Base-by-base conservation (phyloP, 1,140 invertebrate species). In the Patella vulgata region DNA sequence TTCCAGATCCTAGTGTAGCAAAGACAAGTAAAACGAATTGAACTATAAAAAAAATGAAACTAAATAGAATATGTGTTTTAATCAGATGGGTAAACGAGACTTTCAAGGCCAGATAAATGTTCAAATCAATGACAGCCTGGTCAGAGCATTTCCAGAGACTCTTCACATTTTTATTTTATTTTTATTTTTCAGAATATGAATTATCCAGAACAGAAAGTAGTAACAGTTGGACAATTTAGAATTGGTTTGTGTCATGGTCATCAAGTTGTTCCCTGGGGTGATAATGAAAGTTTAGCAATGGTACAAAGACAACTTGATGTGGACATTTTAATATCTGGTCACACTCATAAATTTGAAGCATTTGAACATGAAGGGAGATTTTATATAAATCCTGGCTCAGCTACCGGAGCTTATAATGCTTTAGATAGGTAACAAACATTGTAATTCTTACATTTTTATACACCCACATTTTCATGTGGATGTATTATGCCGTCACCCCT, bases 341-440 rank as follows among this genome's bases (percentile, higher is more conserved):
- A 99, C 82, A 99, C 97, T 8, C 97, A 99, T 85, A 94, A 95
- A 74, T 99, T 99, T 87, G 95, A 98, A 83, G 96, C 96, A 0
- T 98, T 96, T 81, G 97, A 99, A 85, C 95, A 98, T 87, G 96
- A 98, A 83, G 97, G 96, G 75, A 97, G 97, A 81, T 99, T 99
- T 86, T 99, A 96, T 83, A 98, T 99, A 43, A 99, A 99, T 86
- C 98, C 98, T 50, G 98, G 98, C 21, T 98, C 96, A 43, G 97
- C 96, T 6, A 99, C 98, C 59, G 98, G 98, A 44, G 96, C 98
- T 19, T 99, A 96, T 77, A 95, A 92, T 88, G 91, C 96, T 25
- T 83, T 97, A 48, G 94, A 96, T 75, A 92, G 90, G 91, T 96
- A 64, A n/a, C n/a, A n/a, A n/a, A n/a, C n/a, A n/a, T n/a, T n/a